phyloP scores from a whole-genome alignment of 2,888 invertebrate genomes.

The Bembecia ichneumoniformis region DNA sequence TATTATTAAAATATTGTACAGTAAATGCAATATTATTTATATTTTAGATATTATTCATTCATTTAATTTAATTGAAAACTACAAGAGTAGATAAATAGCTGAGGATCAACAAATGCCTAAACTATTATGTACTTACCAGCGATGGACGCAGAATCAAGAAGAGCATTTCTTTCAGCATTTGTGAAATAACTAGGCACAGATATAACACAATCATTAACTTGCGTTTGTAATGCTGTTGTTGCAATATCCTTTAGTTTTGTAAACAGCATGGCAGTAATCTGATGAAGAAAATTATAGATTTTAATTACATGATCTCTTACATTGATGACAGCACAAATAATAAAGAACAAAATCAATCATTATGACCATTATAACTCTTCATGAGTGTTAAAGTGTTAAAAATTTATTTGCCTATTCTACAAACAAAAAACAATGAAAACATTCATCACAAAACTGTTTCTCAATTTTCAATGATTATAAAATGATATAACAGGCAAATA shows the following conservation, averaged over 20 bases:
- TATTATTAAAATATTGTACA: too few species aligned
- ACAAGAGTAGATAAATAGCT: too few species aligned
- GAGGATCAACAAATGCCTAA: too few species aligned
- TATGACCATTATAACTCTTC: too few species aligned
- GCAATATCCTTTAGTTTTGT: constrained; percentile 96
- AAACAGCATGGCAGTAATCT: constrained; percentile 94
- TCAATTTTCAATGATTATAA: too few species aligned
- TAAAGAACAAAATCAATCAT: too few species aligned
- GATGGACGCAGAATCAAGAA: constrained; percentile 92
- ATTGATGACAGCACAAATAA: background rate
- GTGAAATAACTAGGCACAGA: constrained; percentile 96
- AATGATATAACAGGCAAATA: too few species aligned
- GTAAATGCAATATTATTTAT: background rate
- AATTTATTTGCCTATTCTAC: too few species aligned
- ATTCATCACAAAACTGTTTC: too few species aligned
- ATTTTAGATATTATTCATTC: background rate
- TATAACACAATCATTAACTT: constrained; percentile 94
- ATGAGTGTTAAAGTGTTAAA: too few species aligned
- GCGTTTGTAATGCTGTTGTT: constrained; percentile 87
- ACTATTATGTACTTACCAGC: constrained; percentile 71
- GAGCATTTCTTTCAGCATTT: constrained; percentile 92
- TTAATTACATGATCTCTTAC: background rate
- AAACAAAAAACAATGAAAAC: too few species aligned
- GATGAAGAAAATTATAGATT: constrained; percentile 12
- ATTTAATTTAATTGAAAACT: too few species aligned